Evolutionary conservation across 64 coral and sea anemone species (phyloP), one percentile per base, ranked within the genome.

Genomic region (Stichodactyla mertensii): DNA sequence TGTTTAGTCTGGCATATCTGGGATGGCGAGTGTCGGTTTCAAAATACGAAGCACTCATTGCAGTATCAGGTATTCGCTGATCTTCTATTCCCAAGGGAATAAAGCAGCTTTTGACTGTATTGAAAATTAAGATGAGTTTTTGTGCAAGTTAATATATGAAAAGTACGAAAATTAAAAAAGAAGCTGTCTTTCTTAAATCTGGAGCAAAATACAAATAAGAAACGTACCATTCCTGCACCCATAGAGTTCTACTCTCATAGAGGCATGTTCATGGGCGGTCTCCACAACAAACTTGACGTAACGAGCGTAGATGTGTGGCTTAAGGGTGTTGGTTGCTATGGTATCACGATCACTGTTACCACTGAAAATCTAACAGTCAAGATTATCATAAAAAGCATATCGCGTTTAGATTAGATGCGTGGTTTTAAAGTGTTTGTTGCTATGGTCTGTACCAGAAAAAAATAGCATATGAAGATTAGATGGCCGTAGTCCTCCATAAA

Each of bases 241-340:
- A 82, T 89, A 89, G 31, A 89, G 8, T 36, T 89, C 88, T 67
- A 71, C 78, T 83, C 88, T 84, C 61, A 89, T 84, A n/a, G 79
- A 83, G 36, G 77, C 82, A 16, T 83, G 88, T 19, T 31, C 55
- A 57, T 89, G 78, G 4, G 36, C 61, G 5, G 36, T 51, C 9
- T 15, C 18, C 1, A 58, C 77, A 31, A 19, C 24, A 67, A 89
- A 45, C 10, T 79, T 60, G 16, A 89, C 27, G 79, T 89, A 82
- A 52, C 78, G 78, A 16, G 78, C 58, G 20, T 82, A n/a, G 8
- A 89, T 67, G 2, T 1, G 16, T 53, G 59, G 78, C 10, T 52
- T 22, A 31, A 89, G 57, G n/a, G 54, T 31, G 36, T 89, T 80
- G 31, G 31, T 52, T 7, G 61, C 87, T 11, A 89, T 10, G 19